Conservation (phyloP, 2,888 invertebrate genomes). For the Hypercompe scribonia region DNA sequence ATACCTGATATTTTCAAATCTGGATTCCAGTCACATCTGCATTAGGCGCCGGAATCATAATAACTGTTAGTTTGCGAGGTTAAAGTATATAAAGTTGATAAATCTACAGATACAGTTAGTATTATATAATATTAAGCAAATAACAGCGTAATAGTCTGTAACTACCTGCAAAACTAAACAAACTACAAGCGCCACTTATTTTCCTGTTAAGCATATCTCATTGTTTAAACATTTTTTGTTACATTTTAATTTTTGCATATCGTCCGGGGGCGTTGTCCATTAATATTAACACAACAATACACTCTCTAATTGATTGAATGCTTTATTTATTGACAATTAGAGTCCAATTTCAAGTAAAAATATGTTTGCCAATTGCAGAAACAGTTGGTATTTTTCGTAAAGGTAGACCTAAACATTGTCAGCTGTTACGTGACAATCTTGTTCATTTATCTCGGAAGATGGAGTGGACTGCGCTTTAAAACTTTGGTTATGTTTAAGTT, state of each 20-base stretch:
- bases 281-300: slow-evolving; percentile 12
- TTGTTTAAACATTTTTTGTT: slow-evolving; percentile 46
- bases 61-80: background rate
- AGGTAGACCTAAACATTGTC: slow-evolving; percentile 48
- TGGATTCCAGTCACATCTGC: background rate
- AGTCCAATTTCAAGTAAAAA: slow-evolving; percentile 11
- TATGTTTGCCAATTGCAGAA: slow-evolving; percentile 7
- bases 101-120: background rate
- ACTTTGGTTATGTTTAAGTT: slow-evolving; percentile 26
- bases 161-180: background rate
- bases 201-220: slow-evolving; percentile 23
- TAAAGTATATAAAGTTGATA: background rate
- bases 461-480: slow-evolving; percentile 40
- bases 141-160: background rate
- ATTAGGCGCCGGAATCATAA: background rate
- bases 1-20: background rate
- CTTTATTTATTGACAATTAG: background rate
- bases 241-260: slow-evolving; percentile 42
- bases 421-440: slow-evolving; percentile 52
- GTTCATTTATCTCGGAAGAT: slow-evolving; percentile 58
- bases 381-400: slow-evolving; percentile 30
- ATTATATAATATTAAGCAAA: background rate
- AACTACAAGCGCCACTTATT: slow-evolving; percentile 7
- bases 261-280: slow-evolving; percentile 46
- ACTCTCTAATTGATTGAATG: background rate